Conservation (phyloP, 2,113 vertebrate genomes). For the Sardina pilchardus region DNA sequence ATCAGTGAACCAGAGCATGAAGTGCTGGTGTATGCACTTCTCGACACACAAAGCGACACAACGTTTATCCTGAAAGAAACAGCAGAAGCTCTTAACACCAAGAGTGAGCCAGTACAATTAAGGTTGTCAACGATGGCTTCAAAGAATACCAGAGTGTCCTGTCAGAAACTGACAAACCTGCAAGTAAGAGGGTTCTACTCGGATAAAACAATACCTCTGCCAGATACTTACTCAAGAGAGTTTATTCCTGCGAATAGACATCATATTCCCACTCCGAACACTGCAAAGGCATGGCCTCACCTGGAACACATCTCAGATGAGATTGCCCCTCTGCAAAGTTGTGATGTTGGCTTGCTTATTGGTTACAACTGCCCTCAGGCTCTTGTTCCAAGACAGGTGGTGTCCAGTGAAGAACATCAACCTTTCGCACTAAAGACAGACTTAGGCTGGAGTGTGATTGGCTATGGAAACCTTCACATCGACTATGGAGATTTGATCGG, state of each 20-base stretch:
- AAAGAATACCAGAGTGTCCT: slow-evolving; percentile 22
- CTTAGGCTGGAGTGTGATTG: slow-evolving; percentile 38
- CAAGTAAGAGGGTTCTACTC: slow-evolving; percentile 42
- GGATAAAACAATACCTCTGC: slow-evolving; percentile 28
- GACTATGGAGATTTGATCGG: slow-evolving; percentile 40
- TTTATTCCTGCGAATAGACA: slow-evolving; percentile 39
- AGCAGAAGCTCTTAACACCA: slow-evolving; percentile 16
- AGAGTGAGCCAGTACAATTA: slow-evolving; percentile 27
- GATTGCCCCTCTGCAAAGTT: slow-evolving; percentile 35
- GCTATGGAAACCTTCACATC: slow-evolving; percentile 12
- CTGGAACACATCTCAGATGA: slow-evolving; percentile 38
- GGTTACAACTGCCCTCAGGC: slow-evolving; percentile 45
- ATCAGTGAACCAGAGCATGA: slow-evolving; percentile 23
- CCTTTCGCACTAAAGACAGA: slow-evolving; percentile 27
- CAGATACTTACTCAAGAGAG: slow-evolving; percentile 32
- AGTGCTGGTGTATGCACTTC: slow-evolving; percentile 36
- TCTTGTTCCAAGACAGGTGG: slow-evolving; percentile 32
- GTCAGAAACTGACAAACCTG: slow-evolving; percentile 18
- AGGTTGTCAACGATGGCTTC: slow-evolving; percentile 34
- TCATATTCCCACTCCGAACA: slow-evolving; percentile 42
- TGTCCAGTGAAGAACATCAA: slow-evolving; percentile 28
- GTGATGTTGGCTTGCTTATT: slow-evolving; percentile 41
- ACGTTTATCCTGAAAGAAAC: slow-evolving; percentile 37
- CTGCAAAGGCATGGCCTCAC: slow-evolving; percentile 39
- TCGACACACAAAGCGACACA: slow-evolving; percentile 34